A percentile compares a stretch with the other conserved stretches of the same genome.
Conservation (phyloP, 2,888 invertebrate genomes). For the Machimus rusticus region DNA sequence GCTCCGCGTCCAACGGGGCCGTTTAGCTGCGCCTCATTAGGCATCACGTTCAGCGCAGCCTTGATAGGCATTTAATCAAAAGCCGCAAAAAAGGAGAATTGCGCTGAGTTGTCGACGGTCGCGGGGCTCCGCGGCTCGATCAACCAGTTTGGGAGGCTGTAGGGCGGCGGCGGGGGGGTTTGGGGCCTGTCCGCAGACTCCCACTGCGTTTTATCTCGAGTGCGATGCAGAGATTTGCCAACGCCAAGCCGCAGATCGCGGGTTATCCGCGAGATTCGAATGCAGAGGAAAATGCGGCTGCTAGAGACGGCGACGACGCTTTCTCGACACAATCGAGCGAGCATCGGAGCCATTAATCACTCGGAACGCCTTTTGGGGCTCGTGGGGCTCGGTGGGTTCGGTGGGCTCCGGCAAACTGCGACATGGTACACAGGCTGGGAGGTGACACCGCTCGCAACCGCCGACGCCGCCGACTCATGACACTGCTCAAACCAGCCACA, state of each 20-base stretch:
- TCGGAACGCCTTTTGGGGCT: not conserved
- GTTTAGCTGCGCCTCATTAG: not conserved
- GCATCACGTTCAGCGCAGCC: not conserved
- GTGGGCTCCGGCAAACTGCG: not conserved
- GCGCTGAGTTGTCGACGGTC: not conserved
- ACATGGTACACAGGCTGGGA: not conserved
- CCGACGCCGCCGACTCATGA: not conserved
- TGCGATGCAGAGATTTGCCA: not conserved
- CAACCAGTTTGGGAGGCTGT: not conserved
- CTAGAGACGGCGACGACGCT: not conserved
- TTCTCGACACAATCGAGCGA: not conserved
- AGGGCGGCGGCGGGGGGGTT: not conserved
- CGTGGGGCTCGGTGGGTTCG: not conserved
- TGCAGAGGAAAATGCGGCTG: not conserved
- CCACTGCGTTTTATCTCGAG: not conserved
- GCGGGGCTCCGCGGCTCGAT: not conserved
- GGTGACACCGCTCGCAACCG: not conserved
- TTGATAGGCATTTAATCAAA: not conserved
- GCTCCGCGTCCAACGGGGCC: not conserved
- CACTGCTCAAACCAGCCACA: not conserved
- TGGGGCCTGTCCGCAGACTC: not conserved
- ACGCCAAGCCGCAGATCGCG: not conserved
- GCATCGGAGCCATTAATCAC: not conserved
- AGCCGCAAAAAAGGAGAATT: not conserved
- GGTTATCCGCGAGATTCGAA: not conserved